Conservation (phyloP, 1,140 invertebrate genomes). For the Drosophila chauvacae region DNA sequence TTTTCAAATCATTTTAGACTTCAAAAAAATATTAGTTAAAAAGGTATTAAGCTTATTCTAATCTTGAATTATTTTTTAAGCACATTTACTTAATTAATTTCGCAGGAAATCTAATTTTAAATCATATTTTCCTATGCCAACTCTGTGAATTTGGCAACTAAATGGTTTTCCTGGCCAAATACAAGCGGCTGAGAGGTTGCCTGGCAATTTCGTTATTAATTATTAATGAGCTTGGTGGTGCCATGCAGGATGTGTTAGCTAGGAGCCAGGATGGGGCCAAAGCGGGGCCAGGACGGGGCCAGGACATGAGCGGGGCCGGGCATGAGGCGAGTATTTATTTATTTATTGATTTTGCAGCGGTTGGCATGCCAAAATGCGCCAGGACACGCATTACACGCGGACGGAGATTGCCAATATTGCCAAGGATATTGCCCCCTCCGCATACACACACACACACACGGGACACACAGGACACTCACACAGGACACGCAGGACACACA, state of each 20-base stretch:
- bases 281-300: background rate
- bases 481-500: slow-evolving; percentile 5
- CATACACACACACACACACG: slow-evolving; percentile 8
- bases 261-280: background rate
- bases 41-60: background rate
- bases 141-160: background rate
- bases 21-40: too few species aligned
- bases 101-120: background rate
- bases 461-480: slow-evolving; percentile 6
- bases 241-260: slow-evolving; percentile 13
- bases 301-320: background rate
- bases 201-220: slow-evolving; percentile 72
- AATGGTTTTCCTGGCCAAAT: slow-evolving; percentile 1
- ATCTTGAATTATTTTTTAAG: background rate
- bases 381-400: slow-evolving; percentile 48
- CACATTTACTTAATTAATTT: background rate
- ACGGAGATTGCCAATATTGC: slow-evolving; percentile 68
- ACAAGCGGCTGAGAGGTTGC: slow-evolving; percentile 9
- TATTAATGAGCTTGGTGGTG: slow-evolving; percentile 56
- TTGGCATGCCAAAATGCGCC: slow-evolving; percentile 70
- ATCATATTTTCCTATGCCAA: background rate
- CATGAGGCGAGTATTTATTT: slow-evolving; percentile 51
- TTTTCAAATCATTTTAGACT: too few species aligned
- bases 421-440: slow-evolving; percentile 42
- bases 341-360: slow-evolving; percentile 77